These are phyloP conservation scores for Gandaritis pyraliata DNA, from an alignment of 2,888 invertebrate species.

Conservation along the genomic window DNA sequence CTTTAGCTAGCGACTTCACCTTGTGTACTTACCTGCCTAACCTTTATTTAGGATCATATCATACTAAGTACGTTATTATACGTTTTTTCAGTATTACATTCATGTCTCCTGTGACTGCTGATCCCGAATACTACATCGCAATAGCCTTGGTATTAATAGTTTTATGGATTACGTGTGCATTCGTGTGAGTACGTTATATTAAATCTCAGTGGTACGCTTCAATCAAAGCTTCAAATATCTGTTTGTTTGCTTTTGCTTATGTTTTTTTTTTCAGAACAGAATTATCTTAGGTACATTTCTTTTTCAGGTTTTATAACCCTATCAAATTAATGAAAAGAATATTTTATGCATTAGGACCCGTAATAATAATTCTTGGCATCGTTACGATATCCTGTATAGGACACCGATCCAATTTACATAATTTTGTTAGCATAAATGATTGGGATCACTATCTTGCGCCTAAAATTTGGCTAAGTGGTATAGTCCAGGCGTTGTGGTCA, in stretches of 20 bases:
- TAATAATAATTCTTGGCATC: slow-evolving; percentile 51
- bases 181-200: slow-evolving; percentile 63
- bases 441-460: slow-evolving; percentile 61
- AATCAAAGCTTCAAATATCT: no score
- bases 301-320: slow-evolving; percentile 66
- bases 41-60: no score
- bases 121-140: slow-evolving; percentile 66
- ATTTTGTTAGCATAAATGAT: slow-evolving; percentile 46
- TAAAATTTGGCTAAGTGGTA: slow-evolving; percentile 63
- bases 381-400: slow-evolving; percentile 53
- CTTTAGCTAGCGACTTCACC: no score
- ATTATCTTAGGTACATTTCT: no score
- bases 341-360: slow-evolving; percentile 60
- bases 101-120: slow-evolving; percentile 59
- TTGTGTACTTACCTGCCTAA: no score
- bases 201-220: no score
- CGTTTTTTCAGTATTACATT: slow-evolving; percentile 63
- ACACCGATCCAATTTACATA: slow-evolving; percentile 42
- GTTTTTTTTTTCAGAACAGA: no score
- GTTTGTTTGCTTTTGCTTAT: no score
- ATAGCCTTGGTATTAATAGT: slow-evolving; percentile 61
- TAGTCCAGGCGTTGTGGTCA: slow-evolving; percentile 66
- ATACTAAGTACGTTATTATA: no score
- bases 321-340: slow-evolving; percentile 69
- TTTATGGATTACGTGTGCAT: slow-evolving; percentile 68